Base-by-base conservation (phyloP, 2,113 vertebrate species). In the Hiodon tergisus region DNA sequence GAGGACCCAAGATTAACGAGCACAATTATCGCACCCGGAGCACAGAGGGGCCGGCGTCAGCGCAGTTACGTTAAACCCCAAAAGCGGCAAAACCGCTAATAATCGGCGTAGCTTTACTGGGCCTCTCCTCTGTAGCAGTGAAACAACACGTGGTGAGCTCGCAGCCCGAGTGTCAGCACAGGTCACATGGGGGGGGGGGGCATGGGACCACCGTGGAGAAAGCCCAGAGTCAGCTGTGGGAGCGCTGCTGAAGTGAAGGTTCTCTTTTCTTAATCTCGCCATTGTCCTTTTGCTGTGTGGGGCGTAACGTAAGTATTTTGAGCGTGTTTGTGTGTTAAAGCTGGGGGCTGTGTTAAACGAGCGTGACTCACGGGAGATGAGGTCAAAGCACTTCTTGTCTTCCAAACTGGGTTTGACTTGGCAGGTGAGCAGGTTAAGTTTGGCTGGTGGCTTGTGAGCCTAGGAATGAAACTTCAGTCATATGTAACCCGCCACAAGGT, bases 391-490 rank as follows among this genome's bases (percentile, higher is more conserved):
- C 72, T 89, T 92, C 82, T 86, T 89, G 74, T 91, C 90, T 67
- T 91, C 90, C 70, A 54, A 4, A 11, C 83, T 89, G 0, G 83
- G 90, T 78, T 92, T 91, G 80, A 91, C 87, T 80, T 91, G 89
- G 71, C 90, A 92, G 47, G 90, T 91, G 76, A 92, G 86, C 8
- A 92, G 86, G 78, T 91, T 90, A 54, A 91, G 82, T 65, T 87
- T 91, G 78, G 84, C 84, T 70, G 88, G 88, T 5, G 85, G 79
- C 47, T 83, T 81, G 76, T 85, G 87, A 50, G 79, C 84, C 91
- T 92, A 73, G 46, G 61, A 58, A 69, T 71, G 55, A 76, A 58
- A 3, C 14, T 57, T 71, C 54, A 58, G 3, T 53, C 51, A 54
- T 5, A 17, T n/a, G 61, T 16, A 63, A 3, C 2, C 16, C 6